Evolutionary conservation across 1,140 invertebrate species (phyloP), one percentile per base, ranked within the genome.

Genomic region (Tribolium madens): DNA sequence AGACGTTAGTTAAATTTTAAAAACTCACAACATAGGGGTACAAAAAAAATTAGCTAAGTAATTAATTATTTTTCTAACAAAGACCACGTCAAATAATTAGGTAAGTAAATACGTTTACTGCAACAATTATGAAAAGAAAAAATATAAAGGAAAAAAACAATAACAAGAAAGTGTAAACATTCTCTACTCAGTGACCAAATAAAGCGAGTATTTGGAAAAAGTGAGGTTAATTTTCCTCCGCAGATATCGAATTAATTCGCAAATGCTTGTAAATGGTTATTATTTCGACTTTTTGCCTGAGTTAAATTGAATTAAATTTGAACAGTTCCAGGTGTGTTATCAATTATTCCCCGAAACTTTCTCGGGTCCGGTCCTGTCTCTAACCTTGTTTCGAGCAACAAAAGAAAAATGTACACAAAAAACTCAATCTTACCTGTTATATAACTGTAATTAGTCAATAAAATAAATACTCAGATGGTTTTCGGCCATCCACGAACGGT

Each of bases 361-460:
- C 7, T 3, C 48, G 4, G 3, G 13, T 57, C 10, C 52, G 52
- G 52, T 17, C 52, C 52, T 64, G 57, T 14, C 21, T 64, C 26
- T 64, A 64, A 64, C 57, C 57, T 64, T 64, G 10, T 14, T 33
- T 31, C n/a, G 31, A 33, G n/a, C 57, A 64, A 33, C 2, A 64
- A 64, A 21, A 33, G 2, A 64, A 13, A 13, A 13, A 64, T 33
- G 1, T 17, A 57, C 26, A 9, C 21, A 64, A 12, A 64, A 64
- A 64, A 42, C 3, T 33, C 3, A 21, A 33, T 12, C 57, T 64
- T 9, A 64, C 57, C 57, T 64, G 26, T 64, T 36, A 64, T 33
- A 64, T 64, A 64, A 64, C n/a, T 33, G 6, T 6, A 31, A 33
- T 12, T 64, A 18, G 3, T 4, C 57, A 12, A 2, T 15, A 36